These are phyloP conservation scores for Drosophila navojoa DNA, from an alignment of 1,140 invertebrate genomes.

Conservation along the genomic window DNA sequence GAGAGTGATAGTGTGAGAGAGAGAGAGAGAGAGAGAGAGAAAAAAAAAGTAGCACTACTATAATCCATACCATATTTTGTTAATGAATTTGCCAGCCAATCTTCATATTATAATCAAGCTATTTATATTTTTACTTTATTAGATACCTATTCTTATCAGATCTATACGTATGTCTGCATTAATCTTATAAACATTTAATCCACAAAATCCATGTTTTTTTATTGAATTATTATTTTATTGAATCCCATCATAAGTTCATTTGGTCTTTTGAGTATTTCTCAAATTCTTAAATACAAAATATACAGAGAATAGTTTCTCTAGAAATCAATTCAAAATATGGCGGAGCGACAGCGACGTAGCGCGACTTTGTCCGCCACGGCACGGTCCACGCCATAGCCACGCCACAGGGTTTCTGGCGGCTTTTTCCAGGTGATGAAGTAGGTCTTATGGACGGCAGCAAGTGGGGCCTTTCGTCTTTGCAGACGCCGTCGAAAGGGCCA, in stretches of 20 bases:
- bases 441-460: constrained; percentile 74
- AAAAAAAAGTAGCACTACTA: no score
- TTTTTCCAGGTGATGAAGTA: constrained; percentile 77
- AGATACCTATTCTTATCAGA: no score
- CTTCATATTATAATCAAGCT: no score
- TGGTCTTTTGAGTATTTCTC: not conserved
- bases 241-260: not conserved
- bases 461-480: constrained; percentile 8
- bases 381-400: constrained; percentile 63
- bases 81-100: no score
- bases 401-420: constrained; percentile 67
- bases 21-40: no score
- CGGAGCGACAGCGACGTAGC: constrained; percentile 70
- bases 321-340: constrained; percentile 52
- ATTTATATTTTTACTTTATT: no score
- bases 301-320: constrained; percentile 21
- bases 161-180: no score
- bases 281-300: constrained; percentile 35
- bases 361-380: constrained; percentile 4
- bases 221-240: not conserved
- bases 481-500: constrained; percentile 65
- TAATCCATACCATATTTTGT: no score
- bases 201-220: no score
- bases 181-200: no score
- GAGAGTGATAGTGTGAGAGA: no score